These are phyloP conservation scores for Elegia similella DNA, from an alignment of 2,888 invertebrate genomes.

Conservation along the genomic window DNA sequence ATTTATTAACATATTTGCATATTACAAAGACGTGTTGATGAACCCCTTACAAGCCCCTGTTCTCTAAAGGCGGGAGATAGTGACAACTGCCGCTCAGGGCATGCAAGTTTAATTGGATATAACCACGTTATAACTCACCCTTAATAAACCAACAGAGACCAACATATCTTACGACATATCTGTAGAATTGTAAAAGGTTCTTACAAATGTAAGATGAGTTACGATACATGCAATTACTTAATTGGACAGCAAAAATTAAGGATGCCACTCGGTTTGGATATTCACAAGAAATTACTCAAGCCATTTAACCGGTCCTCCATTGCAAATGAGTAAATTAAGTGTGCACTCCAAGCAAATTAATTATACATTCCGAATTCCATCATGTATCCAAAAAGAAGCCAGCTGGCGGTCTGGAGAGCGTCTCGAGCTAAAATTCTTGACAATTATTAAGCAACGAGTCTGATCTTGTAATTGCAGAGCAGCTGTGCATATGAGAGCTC, in stretches of 20 bases:
- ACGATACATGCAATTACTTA: background rate
- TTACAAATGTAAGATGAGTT: background rate
- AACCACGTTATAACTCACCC: slow-evolving; percentile 31
- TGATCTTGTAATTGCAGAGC: slow-evolving; percentile 22
- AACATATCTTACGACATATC: background rate
- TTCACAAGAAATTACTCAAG: slow-evolving; percentile 39
- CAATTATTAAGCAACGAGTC: slow-evolving; percentile 27
- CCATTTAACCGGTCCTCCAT: slow-evolving; percentile 41
- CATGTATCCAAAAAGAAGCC: slow-evolving; percentile 48
- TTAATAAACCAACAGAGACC: background rate
- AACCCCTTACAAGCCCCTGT: slow-evolving; percentile 25
- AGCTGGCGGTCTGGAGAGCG: slow-evolving; percentile 43
- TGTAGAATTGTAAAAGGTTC: background rate
- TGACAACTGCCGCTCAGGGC: slow-evolving; percentile 52
- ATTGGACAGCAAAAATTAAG: background rate
- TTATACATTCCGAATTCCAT: slow-evolving; percentile 51
- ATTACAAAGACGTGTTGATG: slow-evolving; percentile 18
- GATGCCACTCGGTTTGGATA: slow-evolving; percentile 17
- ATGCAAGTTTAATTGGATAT: slow-evolving; percentile 55
- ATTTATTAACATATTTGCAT: slow-evolving; percentile 43
- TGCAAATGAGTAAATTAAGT: slow-evolving; percentile 49
- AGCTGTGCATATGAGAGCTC: slow-evolving; percentile 26
- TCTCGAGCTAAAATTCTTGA: slow-evolving; percentile 39
- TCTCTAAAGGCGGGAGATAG: slow-evolving; percentile 46
- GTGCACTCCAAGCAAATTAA: slow-evolving; percentile 45